A percentile compares a stretch with the other conserved stretches of the same genome.
phyloP scores from a whole-genome alignment of 2,113 vertebrate species.

The Gadus chalcogrammus region DNA sequence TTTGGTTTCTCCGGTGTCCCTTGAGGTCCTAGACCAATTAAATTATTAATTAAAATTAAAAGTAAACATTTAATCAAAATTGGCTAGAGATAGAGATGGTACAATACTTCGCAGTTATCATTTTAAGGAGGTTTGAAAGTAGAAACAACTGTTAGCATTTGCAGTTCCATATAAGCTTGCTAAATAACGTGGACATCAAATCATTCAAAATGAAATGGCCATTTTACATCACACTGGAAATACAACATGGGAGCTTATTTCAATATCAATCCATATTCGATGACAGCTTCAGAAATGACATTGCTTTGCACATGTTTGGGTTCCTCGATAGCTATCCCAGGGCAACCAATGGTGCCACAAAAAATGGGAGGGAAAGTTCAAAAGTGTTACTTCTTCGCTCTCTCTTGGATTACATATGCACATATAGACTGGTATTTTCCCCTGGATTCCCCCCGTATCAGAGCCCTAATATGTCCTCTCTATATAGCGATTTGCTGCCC shows the following conservation, averaged over 20 bases:
- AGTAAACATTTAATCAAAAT: too few relatives aligned
- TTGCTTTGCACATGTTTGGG: slow-evolving; percentile 39
- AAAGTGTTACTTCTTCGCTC: slow-evolving; percentile 45
- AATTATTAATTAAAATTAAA: too few relatives aligned
- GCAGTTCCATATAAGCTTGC: too few relatives aligned
- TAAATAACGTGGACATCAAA: too few relatives aligned
- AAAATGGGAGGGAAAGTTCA: slow-evolving; percentile 42
- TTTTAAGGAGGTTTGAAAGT: too few relatives aligned
- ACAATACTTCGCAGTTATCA: too few relatives aligned
- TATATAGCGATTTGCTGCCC: slow-evolving; percentile 57
- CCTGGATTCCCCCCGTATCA: slow-evolving; percentile 56
- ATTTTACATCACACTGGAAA: too few relatives aligned
- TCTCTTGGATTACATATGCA: slow-evolving; percentile 65
- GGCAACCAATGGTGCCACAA: slow-evolving; percentile 33
- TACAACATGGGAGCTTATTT: slow-evolving; percentile 33
- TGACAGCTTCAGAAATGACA: slow-evolving; percentile 26
- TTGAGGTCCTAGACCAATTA: too few relatives aligned
- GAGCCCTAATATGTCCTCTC: slow-evolving; percentile 54
- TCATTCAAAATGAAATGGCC: too few relatives aligned
- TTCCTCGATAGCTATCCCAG: slow-evolving; percentile 29
- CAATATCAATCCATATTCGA: slow-evolving; percentile 41
- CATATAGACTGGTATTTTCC: slow-evolving; percentile 69
- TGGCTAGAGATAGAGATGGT: too few relatives aligned
- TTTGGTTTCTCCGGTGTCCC: too few relatives aligned
- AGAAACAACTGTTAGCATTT: too few relatives aligned